Conservation (phyloP, 2,888 invertebrate genomes). For the Tethea ocularis region DNA sequence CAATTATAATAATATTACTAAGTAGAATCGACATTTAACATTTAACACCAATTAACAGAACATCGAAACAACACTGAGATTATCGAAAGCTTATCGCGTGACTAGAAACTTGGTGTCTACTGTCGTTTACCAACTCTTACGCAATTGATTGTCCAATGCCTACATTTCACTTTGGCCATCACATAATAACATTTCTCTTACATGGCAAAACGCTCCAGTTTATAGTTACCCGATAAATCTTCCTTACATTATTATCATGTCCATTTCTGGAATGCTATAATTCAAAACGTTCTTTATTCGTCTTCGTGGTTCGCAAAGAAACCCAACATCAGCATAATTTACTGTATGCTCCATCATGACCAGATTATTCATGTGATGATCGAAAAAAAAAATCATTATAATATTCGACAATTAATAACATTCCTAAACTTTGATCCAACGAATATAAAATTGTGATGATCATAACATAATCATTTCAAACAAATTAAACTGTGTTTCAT, state of each 20-base stretch:
- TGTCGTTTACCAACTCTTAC: not conserved
- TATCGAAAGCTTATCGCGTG: not conserved
- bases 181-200: not conserved
- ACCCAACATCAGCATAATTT: not conserved
- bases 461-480: too few species aligned
- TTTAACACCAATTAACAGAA: not conserved
- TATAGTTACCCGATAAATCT: constrained; percentile 1
- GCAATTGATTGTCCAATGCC: not conserved
- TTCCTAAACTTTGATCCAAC: not conserved
- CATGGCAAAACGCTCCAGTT: not conserved
- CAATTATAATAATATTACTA: not conserved
- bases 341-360: too few species aligned
- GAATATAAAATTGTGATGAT: not conserved
- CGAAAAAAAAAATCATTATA: not conserved
- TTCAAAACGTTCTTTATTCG: not conserved
- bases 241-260: not conserved
- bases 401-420: not conserved
- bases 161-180: not conserved
- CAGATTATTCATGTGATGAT: not conserved
- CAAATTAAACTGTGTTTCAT: not conserved
- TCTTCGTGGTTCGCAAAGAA: not conserved
- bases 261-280: not conserved
- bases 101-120: not conserved
- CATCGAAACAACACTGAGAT: constrained; percentile 3
- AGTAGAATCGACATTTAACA: not conserved